phyloP scores from a whole-genome alignment of 2,113 vertebrate species.

The Limanda limanda region DNA sequence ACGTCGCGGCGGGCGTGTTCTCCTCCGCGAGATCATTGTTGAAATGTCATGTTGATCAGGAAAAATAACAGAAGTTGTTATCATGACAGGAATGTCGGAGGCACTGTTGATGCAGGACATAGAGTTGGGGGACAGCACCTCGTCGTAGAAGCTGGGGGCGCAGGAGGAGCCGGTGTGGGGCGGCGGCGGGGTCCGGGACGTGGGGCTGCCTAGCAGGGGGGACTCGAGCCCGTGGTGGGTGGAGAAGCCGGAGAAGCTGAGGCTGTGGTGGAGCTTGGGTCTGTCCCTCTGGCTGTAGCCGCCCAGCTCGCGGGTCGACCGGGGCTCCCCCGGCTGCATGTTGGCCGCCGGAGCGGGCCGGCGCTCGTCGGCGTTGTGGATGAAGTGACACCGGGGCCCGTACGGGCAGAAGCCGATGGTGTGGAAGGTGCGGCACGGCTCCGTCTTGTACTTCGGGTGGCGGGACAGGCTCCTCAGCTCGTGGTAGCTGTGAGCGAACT shows the following conservation, averaged over 20 bases:
- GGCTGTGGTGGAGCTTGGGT: conserved; percentile 94
- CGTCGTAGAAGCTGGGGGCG: conserved; percentile 84
- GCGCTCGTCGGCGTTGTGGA: conserved; percentile 87
- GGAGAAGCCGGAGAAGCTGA: conserved; percentile 94
- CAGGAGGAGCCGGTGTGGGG: conserved; percentile 64
- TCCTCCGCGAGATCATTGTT: too few species aligned
- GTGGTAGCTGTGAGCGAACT: conserved; percentile 87
- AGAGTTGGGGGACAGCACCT: conserved; percentile 80
- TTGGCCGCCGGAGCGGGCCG: conserved; percentile 79
- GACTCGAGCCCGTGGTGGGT: conserved; percentile 86
- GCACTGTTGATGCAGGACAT: conserved; percentile 87
- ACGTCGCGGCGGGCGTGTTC: too few species aligned
- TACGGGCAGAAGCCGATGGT: conserved; percentile 89
- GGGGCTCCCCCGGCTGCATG: conserved; percentile 72
- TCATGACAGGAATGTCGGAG: conserved; percentile 48
- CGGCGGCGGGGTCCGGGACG: conserved; percentile 90
- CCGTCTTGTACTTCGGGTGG: conserved; percentile 89
- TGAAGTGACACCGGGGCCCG: too few species aligned
- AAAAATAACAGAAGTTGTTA: too few species aligned
- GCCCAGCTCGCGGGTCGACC: conserved; percentile 73
- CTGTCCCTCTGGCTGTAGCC: conserved; percentile 81
- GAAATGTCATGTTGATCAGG: too few species aligned
- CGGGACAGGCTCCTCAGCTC: conserved; percentile 84
- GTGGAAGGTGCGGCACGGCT: conserved; percentile 89
- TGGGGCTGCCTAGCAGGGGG: conserved; percentile 86